These are phyloP conservation scores for Zapus hudsonius DNA, from an alignment of 2,113 vertebrate species.

Conservation along the genomic window DNA sequence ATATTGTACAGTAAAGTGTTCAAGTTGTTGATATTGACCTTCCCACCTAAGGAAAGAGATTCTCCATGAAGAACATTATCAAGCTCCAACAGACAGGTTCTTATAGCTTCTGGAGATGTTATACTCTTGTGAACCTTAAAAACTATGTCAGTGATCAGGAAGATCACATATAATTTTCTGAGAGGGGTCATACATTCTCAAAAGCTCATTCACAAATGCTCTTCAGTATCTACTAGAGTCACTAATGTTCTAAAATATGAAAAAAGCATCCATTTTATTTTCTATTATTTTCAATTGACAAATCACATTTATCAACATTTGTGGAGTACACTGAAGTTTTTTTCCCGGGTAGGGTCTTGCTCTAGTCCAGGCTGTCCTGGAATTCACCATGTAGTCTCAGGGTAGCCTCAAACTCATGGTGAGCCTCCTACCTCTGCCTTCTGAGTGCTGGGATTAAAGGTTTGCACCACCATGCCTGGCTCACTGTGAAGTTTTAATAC, in stretches of 20 bases:
- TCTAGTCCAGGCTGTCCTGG: too few species aligned
- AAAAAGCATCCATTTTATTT: not conserved
- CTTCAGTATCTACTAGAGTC: not conserved
- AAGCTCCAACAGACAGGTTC: not conserved
- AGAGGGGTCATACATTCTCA: not conserved
- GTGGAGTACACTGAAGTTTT: too few species aligned
- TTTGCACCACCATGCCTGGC: too few species aligned
- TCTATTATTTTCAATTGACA: not conserved
- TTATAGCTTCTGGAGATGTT: not conserved
- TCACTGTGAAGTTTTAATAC: not conserved
- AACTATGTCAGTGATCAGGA: not conserved
- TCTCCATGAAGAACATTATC: not conserved
- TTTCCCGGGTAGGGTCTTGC: too few species aligned
- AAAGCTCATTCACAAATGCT: not conserved
- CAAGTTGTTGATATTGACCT: slow-evolving; percentile 28
- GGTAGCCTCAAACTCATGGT: too few species aligned
- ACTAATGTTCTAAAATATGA: not conserved
- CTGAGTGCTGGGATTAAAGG: too few species aligned
- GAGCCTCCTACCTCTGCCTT: too few species aligned
- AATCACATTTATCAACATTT: not conserved
- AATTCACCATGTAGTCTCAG: too few species aligned
- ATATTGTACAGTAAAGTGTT: slow-evolving; percentile 38
- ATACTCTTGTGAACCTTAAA: not conserved
- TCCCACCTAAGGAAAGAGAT: slow-evolving; percentile 54
- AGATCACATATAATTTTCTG: not conserved